Evolutionary conservation across 2,113 vertebrate genomes (phyloP), one percentile per base, ranked within the genome.

Genomic region (Antigone vipio): DNA sequence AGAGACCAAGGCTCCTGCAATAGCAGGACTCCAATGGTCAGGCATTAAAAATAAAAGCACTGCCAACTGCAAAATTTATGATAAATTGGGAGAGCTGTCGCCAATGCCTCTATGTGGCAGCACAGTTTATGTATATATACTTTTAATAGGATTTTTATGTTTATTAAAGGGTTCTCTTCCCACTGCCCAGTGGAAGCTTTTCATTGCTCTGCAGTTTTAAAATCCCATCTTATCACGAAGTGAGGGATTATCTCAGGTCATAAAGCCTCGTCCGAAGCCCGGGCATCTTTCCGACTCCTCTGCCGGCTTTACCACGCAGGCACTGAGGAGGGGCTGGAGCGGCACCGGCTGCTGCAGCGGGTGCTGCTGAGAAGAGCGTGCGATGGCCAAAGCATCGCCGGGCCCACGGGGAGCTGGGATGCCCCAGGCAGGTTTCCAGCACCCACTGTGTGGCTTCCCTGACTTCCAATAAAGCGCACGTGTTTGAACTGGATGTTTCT

Each of bases 111-210:
- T 38, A 6, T 42, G 44, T 75, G 81, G 85, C 77, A 85, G 75
- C 45, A 75, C 34, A 47, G 56, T 88, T 94, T 85, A 87, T 32
- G 42, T 49, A 30, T 38, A 52, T 58, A 29, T 40, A 74, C 82
- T 71, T 76, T 71, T 78, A 88, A 96, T 17, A 69, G 42, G 67
- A 90, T 88, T 94, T 94, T 88, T 79, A 88, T n/a, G 35, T 68
- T 90, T 86, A 88, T 88, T 82, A 75, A 88, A 78, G 38, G 7
- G 11, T 38, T 82, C 56, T 88, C 79, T 85, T 90, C 67, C 49
- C 30, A 52, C 34, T 79, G 71, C 59, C 83, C 75, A 82, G 44
- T 27, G 17, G 24, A 92, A 85, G 82, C 56, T 90, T 92, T 81
- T 73, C 67, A 85, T 15, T 56, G 71, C 79, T 76, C 75, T 62